Base-by-base conservation (phyloP, 2,113 vertebrate species). In the Tenebrosternarchus preto region DNA sequence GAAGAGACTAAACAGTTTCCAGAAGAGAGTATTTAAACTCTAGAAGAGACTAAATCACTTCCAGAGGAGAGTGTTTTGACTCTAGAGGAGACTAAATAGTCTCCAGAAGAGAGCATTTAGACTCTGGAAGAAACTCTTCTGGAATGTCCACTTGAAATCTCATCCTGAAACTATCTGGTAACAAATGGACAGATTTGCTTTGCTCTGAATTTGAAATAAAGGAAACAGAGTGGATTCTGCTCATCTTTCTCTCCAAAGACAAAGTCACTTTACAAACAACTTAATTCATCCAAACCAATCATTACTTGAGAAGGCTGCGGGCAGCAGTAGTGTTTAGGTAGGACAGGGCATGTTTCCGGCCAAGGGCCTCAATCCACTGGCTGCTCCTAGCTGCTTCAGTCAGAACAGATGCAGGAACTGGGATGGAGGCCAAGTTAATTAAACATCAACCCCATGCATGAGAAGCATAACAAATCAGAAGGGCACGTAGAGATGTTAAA, bases 351-450 rank as follows among this genome's bases (percentile, higher is more conserved):
- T 29, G 50, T 46, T 74, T 72, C 25, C 53, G 72, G 59, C 33
- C 36, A 73, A 56, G 50, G 17, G 46, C 73, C 33, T 57, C 29
- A 80, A 57, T 20, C 3, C 36, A 43, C 20, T 67, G 39, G 57
- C 64, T 66, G 79, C 67, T 83, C 57, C 20, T 66, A 43, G 57
- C 64, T 66, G 79, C 71, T 83, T 77, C 50, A 22, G 68, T 11
- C 31, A 63, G 57, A 63, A 57, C 43, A 73, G 55, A 29, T 24
- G 39, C 69, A 77, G 25, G 61, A 67, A 61, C 46, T 53, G 31
- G 76, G 75, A 81, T 77, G 64, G 20, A 61, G 74, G 75, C 85
- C 68, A 80, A 73, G 67, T 80, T 80, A 80, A 82, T 80, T 83
- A 84, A 84, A 85, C 61, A 84, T 75, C 83, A 82, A 60, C 46